These are phyloP conservation scores for Pygoscelis adeliae DNA, from an alignment of 2,113 vertebrate genomes.

Conservation along the genomic window DNA sequence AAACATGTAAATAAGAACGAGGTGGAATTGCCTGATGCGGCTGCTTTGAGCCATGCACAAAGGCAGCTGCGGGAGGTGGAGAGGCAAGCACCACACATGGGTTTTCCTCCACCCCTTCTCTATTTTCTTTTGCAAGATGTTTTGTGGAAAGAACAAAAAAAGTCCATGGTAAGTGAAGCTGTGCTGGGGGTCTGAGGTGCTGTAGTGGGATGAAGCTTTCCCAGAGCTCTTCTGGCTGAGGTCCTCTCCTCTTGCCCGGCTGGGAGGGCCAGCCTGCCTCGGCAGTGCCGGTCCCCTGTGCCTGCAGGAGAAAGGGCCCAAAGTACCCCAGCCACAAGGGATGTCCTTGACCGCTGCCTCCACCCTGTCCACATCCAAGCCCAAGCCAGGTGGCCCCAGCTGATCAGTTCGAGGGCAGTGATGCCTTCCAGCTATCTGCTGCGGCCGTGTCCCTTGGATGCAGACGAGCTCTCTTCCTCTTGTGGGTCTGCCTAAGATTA, in stretches of 20 bases:
- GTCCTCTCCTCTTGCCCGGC: neutral
- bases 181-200: neutral
- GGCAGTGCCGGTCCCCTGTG: neutral
- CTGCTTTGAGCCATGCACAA: neutral
- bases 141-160: neutral
- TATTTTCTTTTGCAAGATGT: neutral
- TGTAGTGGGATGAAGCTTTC: neutral
- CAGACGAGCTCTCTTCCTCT: neutral
- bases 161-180: neutral
- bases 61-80: neutral
- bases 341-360: neutral
- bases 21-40: neutral
- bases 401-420: fast-evolving
- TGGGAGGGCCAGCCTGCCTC: neutral
- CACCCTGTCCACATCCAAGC: neutral
- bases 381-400: neutral
- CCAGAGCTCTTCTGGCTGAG: neutral
- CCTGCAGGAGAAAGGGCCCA: neutral
- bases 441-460: fast-evolving
- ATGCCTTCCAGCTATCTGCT: neutral
- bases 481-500: neutral
- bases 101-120: neutral
- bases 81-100: neutral
- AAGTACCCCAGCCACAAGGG: neutral
- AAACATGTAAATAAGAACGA: neutral